Percentiles rank a stretch among this genome's conserved stretches.
Evolutionary conservation across 35 echinoderm and acorn worm species (phyloP).

Genomic region (Antedon bifida): DNA sequence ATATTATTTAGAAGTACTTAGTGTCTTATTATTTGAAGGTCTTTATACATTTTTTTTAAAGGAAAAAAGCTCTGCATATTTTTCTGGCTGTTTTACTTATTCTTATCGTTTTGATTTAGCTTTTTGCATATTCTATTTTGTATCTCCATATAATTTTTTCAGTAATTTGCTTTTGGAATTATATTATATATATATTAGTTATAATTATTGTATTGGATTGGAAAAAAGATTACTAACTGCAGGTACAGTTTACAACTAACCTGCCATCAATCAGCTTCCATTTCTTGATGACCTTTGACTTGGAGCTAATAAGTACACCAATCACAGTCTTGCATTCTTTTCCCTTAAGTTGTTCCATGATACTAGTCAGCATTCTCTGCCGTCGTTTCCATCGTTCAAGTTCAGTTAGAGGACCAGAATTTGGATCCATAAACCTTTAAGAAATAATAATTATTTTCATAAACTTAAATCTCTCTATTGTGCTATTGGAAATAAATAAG

Average conservation of each 20-base stretch:
- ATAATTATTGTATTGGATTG: too few relatives aligned
- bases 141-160: too few relatives aligned
- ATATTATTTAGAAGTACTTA: not conserved
- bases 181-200: too few relatives aligned
- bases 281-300: slow-evolving; percentile 95
- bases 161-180: too few relatives aligned
- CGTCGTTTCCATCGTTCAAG: slow-evolving; percentile 83
- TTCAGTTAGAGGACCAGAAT: slow-evolving; percentile 75
- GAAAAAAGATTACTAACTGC: too few relatives aligned
- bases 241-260: slow-evolving; percentile 28
- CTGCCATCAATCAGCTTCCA: slow-evolving; percentile 96
- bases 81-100: too few relatives aligned
- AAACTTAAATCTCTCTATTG: too few relatives aligned
- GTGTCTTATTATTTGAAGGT: not conserved
- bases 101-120: too few relatives aligned
- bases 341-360: slow-evolving; percentile 97
- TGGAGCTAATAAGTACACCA: slow-evolving; percentile 93
- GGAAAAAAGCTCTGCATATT: too few relatives aligned
- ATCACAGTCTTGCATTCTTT: slow-evolving; percentile 99
- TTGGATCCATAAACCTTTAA: slow-evolving; percentile 81
- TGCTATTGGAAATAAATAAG: too few relatives aligned
- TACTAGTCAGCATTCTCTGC: slow-evolving; percentile 89
- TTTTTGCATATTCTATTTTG: too few relatives aligned
- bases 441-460: not conserved
- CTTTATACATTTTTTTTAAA: not conserved